phyloP scores from a whole-genome alignment of 2,797 vertebrate genomes.

The Pseudocheirus occidentalis region DNA sequence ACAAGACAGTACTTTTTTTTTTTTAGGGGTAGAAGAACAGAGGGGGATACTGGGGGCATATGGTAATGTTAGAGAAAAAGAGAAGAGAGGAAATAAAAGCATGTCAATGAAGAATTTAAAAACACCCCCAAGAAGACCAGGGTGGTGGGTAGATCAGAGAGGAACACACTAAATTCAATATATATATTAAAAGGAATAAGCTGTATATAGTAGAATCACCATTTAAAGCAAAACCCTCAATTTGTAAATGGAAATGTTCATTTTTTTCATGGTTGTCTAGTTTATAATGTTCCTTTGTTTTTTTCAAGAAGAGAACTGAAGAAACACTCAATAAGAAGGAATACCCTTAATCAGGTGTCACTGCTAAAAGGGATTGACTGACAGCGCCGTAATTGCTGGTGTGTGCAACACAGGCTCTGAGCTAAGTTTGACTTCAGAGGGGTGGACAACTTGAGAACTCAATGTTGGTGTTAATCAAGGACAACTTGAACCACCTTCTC shows the following conservation, averaged over 20 bases:
- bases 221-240: not conserved
- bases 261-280: not conserved
- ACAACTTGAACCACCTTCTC: not conserved
- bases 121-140: rapidly evolving
- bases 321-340: not conserved
- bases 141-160: not conserved
- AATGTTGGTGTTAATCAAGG: not conserved
- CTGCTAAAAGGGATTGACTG: not conserved
- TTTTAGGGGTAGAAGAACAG: not conserved
- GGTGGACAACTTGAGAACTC: not conserved
- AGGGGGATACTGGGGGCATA: not conserved
- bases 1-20: not conserved
- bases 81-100: not conserved
- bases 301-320: not conserved
- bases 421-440: not conserved
- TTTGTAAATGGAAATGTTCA: not conserved
- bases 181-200: not conserved
- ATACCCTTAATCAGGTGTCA: not conserved
- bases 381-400: not conserved
- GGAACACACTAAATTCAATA: not conserved
- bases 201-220: not conserved
- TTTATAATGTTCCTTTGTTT: not conserved
- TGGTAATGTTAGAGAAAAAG: not conserved
- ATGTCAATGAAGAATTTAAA: not conserved
- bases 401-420: not conserved